Evolutionary conservation across 2,888 invertebrate genomes (phyloP), one percentile per base, ranked within the genome.

Genomic region (Dicycla oo): DNA sequence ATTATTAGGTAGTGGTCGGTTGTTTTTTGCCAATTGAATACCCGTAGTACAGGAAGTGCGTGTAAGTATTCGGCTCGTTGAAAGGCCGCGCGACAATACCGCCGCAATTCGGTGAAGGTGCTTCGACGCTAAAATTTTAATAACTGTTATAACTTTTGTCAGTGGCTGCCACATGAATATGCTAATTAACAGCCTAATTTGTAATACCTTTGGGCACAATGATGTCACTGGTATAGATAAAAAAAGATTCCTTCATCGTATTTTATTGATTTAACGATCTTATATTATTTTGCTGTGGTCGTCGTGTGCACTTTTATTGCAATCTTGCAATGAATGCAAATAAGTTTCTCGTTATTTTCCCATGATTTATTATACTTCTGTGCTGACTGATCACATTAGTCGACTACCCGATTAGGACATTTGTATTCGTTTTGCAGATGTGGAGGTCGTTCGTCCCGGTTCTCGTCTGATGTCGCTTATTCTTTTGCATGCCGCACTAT

Each of bases 391-490:
- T 88, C 88, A 85, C 89, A 88, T 87, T 89, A 89, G 85, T 88
- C 86, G 90, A 88, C 88, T 88, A 86, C 85, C 71, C 86, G 88
- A 90, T 88, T 89, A 90, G 88, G 83, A 72, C 90, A 93, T 95
- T 95, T 91, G 93, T 95, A 95, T 95, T 95, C 95, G 91, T 87
- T 91, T 88, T 88, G 92, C 92, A 88, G 83, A 85, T 87, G 68
- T 91, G 86, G 93, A 95, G 95, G 95, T 95, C 95, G 94, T 96
- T 96, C 94, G 94, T 94, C 95, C 95, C 95, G 95, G 95, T 86
- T 92, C 93, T 94, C 87, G 93, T 89, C 90, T 90, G 89, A 91
- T 89, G 89, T 89, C 86, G 88, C 88, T 88, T 91, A 93, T 92
- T 91, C 93, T 93, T 93, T 92, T 89, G 91, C 91, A 89, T 90